Evolutionary conservation across 2,113 vertebrate genomes (phyloP), one percentile per base, ranked within the genome.

Genomic region (Zosterops pallidus): DNA sequence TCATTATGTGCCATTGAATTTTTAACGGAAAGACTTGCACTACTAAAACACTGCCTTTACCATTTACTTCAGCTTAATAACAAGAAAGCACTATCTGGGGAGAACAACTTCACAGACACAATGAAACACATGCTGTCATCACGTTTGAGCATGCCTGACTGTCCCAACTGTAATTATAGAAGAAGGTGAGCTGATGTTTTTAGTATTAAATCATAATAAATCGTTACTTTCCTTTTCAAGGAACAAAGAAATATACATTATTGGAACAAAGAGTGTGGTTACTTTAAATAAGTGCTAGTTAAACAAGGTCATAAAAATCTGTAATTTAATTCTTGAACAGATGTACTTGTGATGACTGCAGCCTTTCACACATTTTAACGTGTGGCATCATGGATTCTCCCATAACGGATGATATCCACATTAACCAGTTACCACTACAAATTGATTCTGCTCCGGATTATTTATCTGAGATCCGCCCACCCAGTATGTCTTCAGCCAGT

Each of bases 261-360:
- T 46, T 93, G 47, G 39, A 91, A 86, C 33, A 72, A 67, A 86
- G 20, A 83, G 9, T 64, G 33, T 68, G 33, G 33, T 94, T 93
- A 42, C 42, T 93, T 92, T 29, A 79, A 82, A 46, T 46, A 22
- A 90, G 53, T 80, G 35, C 21, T 82, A 10, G 13, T 83, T 74
- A 31, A 93, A n/a, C 18, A 57, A 50, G 12, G 19, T 77, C 8
- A 37, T 83, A 82, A 44, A 89, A 59, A 42, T 39, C 14, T 67
- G 17, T 70, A 28, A 90, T 86, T 95, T 83, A 67, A 69, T 94
- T 96, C 87, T 94, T 92, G 20, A 82, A 56, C 98, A 99, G 99
- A 96, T 99, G 99, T 96, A 99, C 99, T 31, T 99, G 99, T 83
- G 99, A 99, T 37, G 99, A 99, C 98, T 99, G 99, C 97, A 99